Evolutionary conservation across 35 echinoderm and acorn worm genomes (phyloP).

Genomic region (Ptychodera flava): DNA sequence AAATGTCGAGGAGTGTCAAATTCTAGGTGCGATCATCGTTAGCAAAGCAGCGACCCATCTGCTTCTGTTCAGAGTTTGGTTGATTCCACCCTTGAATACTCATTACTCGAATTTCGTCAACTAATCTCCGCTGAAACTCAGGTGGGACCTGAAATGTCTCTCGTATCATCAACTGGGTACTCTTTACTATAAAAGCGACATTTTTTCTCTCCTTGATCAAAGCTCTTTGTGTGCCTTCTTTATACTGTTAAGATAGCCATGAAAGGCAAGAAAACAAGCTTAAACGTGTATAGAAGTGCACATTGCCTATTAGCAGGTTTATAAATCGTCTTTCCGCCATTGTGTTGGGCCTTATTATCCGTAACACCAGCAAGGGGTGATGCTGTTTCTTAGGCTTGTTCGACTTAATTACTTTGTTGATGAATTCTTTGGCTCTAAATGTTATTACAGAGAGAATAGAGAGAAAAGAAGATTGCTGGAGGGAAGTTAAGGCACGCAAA

Average conservation of each 20-base stretch:
- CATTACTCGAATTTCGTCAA: background rate
- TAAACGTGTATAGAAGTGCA: background rate
- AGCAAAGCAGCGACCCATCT: background rate
- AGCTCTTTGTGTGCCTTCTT: background rate
- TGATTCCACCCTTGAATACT: background rate
- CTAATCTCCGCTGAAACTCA: background rate
- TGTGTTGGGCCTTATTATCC: background rate
- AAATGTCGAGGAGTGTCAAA: background rate
- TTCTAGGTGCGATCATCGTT: background rate
- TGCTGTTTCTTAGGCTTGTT: background rate
- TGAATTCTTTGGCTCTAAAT: background rate
- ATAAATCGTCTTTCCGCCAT: background rate
- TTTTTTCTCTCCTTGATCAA: background rate
- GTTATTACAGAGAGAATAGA: background rate
- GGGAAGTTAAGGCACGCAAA: no score
- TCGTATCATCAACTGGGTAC: background rate
- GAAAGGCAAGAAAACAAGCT: background rate
- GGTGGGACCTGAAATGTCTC: background rate
- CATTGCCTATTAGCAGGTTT: background rate
- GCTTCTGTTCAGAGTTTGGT: background rate
- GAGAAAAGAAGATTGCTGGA: background rate
- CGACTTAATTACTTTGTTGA: background rate
- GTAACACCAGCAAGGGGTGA: background rate
- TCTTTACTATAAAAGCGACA: background rate
- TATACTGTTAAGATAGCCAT: background rate